Base-by-base conservation (phyloP, 2,797 vertebrate species). In the Nannoperca obscura region DNA sequence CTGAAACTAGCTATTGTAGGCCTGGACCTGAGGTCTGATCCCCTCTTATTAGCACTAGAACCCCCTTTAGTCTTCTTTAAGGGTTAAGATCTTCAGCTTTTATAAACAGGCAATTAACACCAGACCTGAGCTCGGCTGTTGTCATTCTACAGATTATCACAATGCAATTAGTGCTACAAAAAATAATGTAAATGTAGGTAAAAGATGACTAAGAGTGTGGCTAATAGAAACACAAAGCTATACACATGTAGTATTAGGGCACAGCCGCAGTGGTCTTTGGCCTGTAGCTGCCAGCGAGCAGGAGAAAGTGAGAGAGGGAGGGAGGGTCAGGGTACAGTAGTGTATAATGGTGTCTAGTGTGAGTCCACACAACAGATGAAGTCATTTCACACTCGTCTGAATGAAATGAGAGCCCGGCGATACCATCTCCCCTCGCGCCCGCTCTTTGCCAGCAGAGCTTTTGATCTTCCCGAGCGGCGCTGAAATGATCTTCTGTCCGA, bases 321-420 rank as follows among this genome's bases (percentile, higher is more conserved):
- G 84, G 74, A 85, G 85, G 86, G 84, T 83, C 77, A 81, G 80
- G 77, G 65, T 76, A 88, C 88, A 87, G 90, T 90, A 64, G 78
- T 88, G 86, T 85, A 91, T 92, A 91, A 94, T 90, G 73, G 89
- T 80, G 89, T 89, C 88, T 91, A 85, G 90, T 90, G 86, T 88
- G 89, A 88, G 86, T 82, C 82, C 82, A 88, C 84, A 90, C 84
- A 90, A 88, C 89, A 90, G 93, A 94, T 92, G 90, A 93, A 94
- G 93, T 92, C 91, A 94, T 94, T 94, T 94, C 93, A 94, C 93
- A 94, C 93, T 93, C 85, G 85, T 89, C 88, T 93, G 91, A 92
- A 92, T 91, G 88, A 93, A 94, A 94, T 91, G 92, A 88, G 90
- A 90, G 88, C 65, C 58, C 15, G 7, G n/a, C 46, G 92, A 94